Evolutionary conservation across 2,888 invertebrate species (phyloP).

Genomic region (Ornithoptera alexandrae): DNA sequence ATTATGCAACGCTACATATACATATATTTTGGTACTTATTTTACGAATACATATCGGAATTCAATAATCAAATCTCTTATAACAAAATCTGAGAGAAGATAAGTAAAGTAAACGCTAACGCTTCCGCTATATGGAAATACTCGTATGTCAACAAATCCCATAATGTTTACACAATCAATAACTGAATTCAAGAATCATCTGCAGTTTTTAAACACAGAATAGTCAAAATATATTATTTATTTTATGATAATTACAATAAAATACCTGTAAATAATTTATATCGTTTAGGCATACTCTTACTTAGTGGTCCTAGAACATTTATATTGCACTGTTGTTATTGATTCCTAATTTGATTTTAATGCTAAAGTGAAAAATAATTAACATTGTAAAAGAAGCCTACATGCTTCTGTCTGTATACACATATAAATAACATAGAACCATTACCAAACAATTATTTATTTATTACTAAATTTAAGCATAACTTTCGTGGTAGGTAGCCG

Average conservation of each 20-base stretch:
- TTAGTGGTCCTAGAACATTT: background rate
- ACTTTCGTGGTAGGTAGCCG: conserved; percentile 16
- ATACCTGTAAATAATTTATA: background rate
- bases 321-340: background rate
- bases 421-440: background rate
- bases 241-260: background rate
- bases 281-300: background rate
- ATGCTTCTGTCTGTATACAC: background rate
- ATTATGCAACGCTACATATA: background rate
- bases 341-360: too few relatives aligned
- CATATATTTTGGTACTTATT: too few relatives aligned
- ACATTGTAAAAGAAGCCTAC: too few relatives aligned
- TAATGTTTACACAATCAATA: background rate
- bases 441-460: conserved; percentile 19
- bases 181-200: background rate
- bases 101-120: background rate
- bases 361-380: too few relatives aligned
- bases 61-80: too few relatives aligned
- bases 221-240: too few relatives aligned
- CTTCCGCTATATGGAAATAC: conserved; percentile 10
- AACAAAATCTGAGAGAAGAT: background rate
- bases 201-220: background rate
- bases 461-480: conserved; percentile 32
- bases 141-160: background rate
- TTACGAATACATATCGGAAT: too few relatives aligned